A percentile compares a stretch with the other conserved stretches of the same genome.
These are phyloP conservation scores for Bombus ignitus DNA, from an alignment of 1,140 invertebrate genomes.

Conservation along the genomic window DNA sequence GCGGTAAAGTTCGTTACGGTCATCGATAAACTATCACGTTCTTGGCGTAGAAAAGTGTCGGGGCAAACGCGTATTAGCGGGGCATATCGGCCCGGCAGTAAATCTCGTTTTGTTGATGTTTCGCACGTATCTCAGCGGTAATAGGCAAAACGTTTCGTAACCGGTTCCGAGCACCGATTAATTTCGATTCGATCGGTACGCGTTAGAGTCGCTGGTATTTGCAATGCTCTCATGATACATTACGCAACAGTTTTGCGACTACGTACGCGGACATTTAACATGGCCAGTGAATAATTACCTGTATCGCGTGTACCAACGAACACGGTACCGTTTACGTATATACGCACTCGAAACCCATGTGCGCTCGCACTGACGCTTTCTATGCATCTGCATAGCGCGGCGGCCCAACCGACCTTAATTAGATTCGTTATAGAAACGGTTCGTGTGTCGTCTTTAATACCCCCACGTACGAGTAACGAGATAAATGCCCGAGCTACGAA, in stretches of 20 bases:
- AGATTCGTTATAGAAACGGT: conserved; percentile 59
- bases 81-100: conserved; percentile 36
- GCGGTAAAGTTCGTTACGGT: background rate
- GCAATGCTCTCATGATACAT: conserved; percentile 62
- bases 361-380: conserved; percentile 8
- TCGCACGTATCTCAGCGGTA: conserved; percentile 50
- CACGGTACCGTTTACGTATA: background rate
- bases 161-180: conserved; percentile 60
- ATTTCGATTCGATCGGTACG: conserved; percentile 65
- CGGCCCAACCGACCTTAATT: conserved; percentile 56
- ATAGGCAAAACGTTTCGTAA: conserved; percentile 59
- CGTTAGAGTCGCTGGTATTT: conserved; percentile 60
- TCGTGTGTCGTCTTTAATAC: conserved; percentile 64
- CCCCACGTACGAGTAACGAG: conserved; percentile 54
- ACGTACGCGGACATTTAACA: conserved; percentile 56
- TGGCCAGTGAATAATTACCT: conserved; percentile 62
- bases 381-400: conserved; percentile 32
- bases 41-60: background rate
- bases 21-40: background rate
- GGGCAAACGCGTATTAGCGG: background rate
- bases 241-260: conserved; percentile 64
- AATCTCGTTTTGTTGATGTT: conserved; percentile 62
- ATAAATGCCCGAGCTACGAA: conserved; percentile 54
- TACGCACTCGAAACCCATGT: background rate
- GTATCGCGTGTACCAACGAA: conserved; percentile 40